A percentile compares a stretch with the other conserved stretches of the same genome.
phyloP scores from a whole-genome alignment of 2,797 vertebrate genomes.

The Periparus ater region DNA sequence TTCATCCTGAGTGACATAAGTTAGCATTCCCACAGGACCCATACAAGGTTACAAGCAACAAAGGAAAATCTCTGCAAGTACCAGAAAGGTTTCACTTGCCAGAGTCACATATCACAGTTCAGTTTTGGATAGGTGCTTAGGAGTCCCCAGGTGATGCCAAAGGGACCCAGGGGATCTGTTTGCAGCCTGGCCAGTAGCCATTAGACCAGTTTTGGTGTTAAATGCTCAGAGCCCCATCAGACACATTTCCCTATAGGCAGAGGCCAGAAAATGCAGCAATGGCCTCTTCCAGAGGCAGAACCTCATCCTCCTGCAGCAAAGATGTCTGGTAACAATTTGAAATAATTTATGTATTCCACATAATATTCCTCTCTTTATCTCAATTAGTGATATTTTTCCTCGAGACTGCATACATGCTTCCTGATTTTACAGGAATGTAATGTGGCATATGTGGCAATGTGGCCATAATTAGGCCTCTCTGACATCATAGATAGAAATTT shows the following conservation, averaged over 20 bases:
- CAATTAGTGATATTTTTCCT: background rate
- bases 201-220: background rate
- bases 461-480: background rate
- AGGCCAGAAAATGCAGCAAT: background rate
- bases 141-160: background rate
- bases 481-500: background rate
- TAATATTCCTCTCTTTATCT: background rate
- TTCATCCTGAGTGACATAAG: background rate
- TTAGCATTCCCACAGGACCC: background rate
- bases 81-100: background rate
- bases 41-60: background rate
- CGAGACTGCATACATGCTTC: background rate
- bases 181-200: background rate
- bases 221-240: background rate
- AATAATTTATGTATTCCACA: background rate
- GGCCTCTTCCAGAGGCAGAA: background rate
- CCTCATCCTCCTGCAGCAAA: fast-evolving
- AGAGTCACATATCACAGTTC: background rate
- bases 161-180: background rate
- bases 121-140: background rate
- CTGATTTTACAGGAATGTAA: background rate
- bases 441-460: fast-evolving
- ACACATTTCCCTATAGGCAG: background rate
- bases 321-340: background rate
- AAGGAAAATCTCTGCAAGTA: background rate